phyloP scores from a whole-genome alignment of 2,888 invertebrate species.

The Sphaeridia pumilis region DNA sequence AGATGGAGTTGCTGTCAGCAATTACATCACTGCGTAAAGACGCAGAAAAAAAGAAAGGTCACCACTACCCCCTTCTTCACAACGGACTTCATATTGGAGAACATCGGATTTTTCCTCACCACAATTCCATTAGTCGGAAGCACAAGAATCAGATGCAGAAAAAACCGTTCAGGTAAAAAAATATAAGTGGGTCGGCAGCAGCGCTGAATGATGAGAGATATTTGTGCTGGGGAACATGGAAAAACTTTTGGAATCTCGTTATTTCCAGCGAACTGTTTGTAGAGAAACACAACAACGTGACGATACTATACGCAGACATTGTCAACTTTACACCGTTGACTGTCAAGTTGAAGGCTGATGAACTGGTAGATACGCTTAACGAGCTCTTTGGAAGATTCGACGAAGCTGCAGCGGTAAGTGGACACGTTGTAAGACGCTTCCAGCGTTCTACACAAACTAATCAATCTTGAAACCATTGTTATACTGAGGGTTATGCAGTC shows the following conservation, averaged over 20 bases:
- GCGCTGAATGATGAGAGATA: too few species aligned
- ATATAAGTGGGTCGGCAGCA: too few species aligned
- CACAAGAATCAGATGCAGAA: conserved; percentile 27
- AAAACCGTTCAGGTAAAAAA: conserved; percentile 43
- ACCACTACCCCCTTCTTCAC: background rate
- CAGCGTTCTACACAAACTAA: too few species aligned
- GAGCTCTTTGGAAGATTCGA: conserved; percentile 86
- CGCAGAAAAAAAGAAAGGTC: conserved; percentile 13
- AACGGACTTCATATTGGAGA: conserved; percentile 13
- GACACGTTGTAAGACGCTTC: too few species aligned
- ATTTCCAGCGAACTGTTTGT: conserved; percentile 66
- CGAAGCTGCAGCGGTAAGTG: conserved; percentile 68
- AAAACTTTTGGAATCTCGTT: too few species aligned
- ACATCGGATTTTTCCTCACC: conserved; percentile 13
- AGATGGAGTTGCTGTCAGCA: conserved; percentile 45
- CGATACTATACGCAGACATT: conserved; percentile 83
- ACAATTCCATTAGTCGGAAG: conserved; percentile 6
- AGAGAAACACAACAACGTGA: conserved; percentile 75
- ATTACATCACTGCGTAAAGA: conserved; percentile 40
- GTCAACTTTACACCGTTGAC: conserved; percentile 86
- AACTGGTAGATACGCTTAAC: conserved; percentile 74
- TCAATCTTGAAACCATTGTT: too few species aligned
- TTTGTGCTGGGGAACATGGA: too few species aligned
- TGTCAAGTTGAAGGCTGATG: conserved; percentile 63
- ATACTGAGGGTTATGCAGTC: too few species aligned